These are phyloP conservation scores for Percina caprodes DNA, from an alignment of 2,113 vertebrate species.

Conservation along the genomic window DNA sequence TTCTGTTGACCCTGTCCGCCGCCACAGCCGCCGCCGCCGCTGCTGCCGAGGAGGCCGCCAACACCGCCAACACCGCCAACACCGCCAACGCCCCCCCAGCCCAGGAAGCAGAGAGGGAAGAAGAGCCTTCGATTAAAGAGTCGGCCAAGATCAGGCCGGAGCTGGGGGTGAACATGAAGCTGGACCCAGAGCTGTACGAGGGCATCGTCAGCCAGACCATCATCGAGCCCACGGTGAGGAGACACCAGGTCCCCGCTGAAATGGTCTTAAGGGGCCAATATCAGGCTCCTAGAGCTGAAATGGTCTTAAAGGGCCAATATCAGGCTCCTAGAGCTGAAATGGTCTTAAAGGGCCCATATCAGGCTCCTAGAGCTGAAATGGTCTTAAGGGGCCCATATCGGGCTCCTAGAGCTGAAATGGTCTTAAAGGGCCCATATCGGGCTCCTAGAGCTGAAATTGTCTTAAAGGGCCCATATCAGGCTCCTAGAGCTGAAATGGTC, in stretches of 20 bases:
- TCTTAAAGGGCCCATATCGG: no score
- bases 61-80: neutral
- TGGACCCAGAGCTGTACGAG: constrained; percentile 75
- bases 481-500: no score
- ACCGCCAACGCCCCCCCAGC: neutral
- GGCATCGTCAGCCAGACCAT: constrained; percentile 77
- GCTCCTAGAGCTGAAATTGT: fast-evolving
- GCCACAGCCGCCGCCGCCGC: neutral
- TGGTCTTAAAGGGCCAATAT: no score
- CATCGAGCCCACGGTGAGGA: constrained; percentile 66
- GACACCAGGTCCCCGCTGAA: no score
- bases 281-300: no score
- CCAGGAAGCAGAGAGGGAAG: neutral
- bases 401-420: no score
- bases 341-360: no score
- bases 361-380: no score
- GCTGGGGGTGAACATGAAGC: constrained; percentile 26
- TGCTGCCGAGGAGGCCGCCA: fast-evolving
- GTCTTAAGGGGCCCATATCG: no score
- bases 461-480: no score
- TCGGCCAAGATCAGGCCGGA: neutral
- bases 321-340: no score
- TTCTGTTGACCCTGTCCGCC: constrained; percentile 68
- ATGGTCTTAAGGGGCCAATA: no score
- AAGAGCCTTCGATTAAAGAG: fast-evolving